phyloP scores from a whole-genome alignment of 2,888 invertebrate species.

The Margaritifera margaritifera region DNA sequence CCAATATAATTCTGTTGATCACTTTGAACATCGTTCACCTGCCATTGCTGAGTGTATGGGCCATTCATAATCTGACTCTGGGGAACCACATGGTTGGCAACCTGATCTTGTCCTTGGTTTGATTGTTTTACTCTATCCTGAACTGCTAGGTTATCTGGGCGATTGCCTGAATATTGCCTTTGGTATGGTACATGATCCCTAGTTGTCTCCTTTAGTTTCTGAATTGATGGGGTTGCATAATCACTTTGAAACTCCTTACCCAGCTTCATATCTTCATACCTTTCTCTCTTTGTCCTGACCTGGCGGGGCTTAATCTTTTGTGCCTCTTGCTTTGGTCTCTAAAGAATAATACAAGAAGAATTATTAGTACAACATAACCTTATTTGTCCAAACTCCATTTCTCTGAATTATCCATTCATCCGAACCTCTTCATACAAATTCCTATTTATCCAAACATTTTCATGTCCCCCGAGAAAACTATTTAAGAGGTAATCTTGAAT shows the following conservation, averaged over 20 bases:
- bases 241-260: conserved; percentile 53
- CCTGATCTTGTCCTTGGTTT: conserved; percentile 14
- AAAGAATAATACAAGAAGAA: not conserved
- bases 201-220: not conserved
- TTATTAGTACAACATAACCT: too few species aligned
- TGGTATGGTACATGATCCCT: conserved; percentile 22
- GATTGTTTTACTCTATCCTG: conserved; percentile 7
- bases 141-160: conserved; percentile 37
- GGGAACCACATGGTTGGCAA: conserved; percentile 9
- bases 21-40: too few species aligned
- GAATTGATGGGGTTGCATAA: conserved; percentile 38
- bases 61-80: conserved; percentile 29
- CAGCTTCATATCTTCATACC: conserved; percentile 42
- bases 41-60: conserved; percentile 12
- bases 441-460: too few species aligned
- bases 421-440: too few species aligned
- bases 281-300: conserved; percentile 45
- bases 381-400: too few species aligned
- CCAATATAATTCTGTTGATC: too few species aligned
- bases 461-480: too few species aligned
- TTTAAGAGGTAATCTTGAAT: too few species aligned
- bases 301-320: conserved; percentile 11
- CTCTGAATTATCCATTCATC: too few species aligned
- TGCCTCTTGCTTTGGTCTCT: conserved; percentile 28
- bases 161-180: conserved; percentile 12